phyloP scores from a whole-genome alignment of 2,888 invertebrate genomes.

The Calliopum simillimum region DNA sequence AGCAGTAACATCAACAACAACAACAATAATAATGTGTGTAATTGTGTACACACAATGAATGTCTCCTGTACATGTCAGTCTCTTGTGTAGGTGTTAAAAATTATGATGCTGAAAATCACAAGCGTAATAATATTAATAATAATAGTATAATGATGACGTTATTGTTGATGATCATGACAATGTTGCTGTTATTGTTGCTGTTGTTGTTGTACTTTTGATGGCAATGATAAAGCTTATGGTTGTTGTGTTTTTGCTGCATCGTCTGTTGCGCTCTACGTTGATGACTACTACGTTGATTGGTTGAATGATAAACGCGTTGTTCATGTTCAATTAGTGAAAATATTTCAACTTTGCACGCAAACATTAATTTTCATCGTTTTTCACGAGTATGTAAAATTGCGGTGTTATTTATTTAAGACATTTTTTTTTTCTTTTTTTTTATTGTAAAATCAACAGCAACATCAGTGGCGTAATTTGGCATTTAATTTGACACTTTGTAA shows the following conservation, averaged over 20 bases:
- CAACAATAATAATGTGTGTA: slow-evolving; percentile 10
- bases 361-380: background rate
- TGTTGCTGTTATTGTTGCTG: slow-evolving; percentile 52
- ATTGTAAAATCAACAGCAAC: background rate
- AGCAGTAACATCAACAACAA: background rate
- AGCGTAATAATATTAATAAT: slow-evolving; percentile 15
- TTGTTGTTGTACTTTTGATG: slow-evolving; percentile 45
- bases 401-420: background rate
- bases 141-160: slow-evolving; percentile 58
- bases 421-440: background rate
- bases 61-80: background rate
- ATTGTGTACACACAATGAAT: background rate
- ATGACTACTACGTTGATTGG: slow-evolving; percentile 46
- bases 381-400: background rate
- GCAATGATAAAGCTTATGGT: slow-evolving; percentile 63
- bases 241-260: slow-evolving; percentile 51
- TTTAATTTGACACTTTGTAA: background rate
- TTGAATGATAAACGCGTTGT: slow-evolving; percentile 57
- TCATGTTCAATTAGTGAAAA: slow-evolving; percentile 59
- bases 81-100: slow-evolving; percentile 27
- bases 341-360: slow-evolving; percentile 43
- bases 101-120: slow-evolving; percentile 31
- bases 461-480: background rate
- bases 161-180: slow-evolving; percentile 62
- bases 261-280: slow-evolving; percentile 30